These are phyloP conservation scores for Caretta caretta DNA, from an alignment of 2,113 vertebrate genomes.

Conservation along the genomic window DNA sequence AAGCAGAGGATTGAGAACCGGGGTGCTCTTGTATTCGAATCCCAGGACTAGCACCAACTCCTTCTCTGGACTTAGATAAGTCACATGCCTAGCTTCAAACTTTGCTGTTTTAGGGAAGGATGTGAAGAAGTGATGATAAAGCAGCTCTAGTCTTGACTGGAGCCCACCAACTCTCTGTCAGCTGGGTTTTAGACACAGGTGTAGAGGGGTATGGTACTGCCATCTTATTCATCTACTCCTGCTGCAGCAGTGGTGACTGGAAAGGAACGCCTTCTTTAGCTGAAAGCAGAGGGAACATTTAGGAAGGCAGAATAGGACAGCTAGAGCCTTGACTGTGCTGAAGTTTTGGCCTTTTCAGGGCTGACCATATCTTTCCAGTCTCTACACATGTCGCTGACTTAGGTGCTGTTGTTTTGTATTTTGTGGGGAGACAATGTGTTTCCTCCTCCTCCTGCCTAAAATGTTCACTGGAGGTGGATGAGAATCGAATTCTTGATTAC, in stretches of 20 bases:
- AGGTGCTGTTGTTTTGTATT: not conserved
- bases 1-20: not conserved
- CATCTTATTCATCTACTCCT: not conserved
- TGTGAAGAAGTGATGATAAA: not conserved
- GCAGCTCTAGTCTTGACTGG: not conserved
- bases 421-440: not conserved
- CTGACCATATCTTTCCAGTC: not conserved
- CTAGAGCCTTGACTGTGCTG: not conserved
- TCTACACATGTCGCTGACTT: not conserved
- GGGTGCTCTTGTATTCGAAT: not conserved
- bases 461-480: not conserved
- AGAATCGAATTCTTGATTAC: not conserved
- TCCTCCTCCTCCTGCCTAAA: not conserved
- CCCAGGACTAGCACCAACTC: not conserved
- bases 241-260: not conserved
- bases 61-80: not conserved
- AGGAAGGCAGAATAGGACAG: not conserved
- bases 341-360: not conserved
- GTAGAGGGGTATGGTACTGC: not conserved
- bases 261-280: not conserved
- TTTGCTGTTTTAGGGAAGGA: not conserved
- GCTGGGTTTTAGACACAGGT: not conserved
- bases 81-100: not conserved
- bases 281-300: not conserved
- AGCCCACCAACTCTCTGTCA: not conserved